Evolutionary conservation across 2,888 invertebrate species (phyloP).

Genomic region (Rhagonycha lutea): DNA sequence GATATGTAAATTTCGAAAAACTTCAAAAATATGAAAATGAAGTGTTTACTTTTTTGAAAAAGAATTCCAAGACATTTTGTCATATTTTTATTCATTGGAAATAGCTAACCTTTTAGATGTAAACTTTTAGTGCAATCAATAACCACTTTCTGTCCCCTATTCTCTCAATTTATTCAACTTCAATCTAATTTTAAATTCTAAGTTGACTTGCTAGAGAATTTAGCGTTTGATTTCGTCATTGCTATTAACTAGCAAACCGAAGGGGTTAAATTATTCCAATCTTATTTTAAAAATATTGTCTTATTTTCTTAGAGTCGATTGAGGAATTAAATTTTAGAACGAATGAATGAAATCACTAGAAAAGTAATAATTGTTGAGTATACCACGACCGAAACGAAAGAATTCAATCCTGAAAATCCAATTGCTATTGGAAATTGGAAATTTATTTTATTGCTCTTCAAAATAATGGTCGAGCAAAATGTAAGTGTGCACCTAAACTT

Average conservation of each 20-base stretch:
- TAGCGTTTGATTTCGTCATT: not conserved
- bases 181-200: slow-evolving; percentile 3
- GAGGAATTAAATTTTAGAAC: not conserved
- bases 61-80: not conserved
- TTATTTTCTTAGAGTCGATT: not conserved
- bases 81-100: not conserved
- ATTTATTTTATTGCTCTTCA: not conserved
- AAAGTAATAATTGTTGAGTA: not conserved
- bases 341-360: not conserved
- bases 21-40: not conserved
- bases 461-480: not conserved
- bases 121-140: slow-evolving; percentile 1
- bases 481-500: not conserved
- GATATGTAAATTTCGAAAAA: not conserved
- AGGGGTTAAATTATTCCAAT: not conserved
- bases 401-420: not conserved
- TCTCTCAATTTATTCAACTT: not conserved
- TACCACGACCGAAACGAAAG: not conserved
- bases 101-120: not conserved
- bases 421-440: not conserved
- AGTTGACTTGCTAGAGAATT: not conserved
- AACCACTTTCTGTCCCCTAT: not conserved
- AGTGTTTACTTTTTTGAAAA: not conserved
- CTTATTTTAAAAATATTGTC: not conserved
- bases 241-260: not conserved